Conservation (phyloP, 2,888 invertebrate species). For the Empis stercorea region DNA sequence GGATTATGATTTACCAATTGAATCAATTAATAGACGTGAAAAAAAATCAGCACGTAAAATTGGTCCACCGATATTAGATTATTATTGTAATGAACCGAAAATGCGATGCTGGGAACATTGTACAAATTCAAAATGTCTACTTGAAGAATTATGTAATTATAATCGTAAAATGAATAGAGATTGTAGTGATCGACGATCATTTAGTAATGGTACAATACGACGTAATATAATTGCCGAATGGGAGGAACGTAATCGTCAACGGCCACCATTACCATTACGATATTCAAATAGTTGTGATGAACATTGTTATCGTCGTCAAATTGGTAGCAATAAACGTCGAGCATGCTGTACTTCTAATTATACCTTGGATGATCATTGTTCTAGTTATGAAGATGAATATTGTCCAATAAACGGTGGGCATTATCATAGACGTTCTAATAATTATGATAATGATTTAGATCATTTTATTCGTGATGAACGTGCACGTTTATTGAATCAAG, state of each 20-base stretch:
- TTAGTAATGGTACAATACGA: constrained; percentile 21
- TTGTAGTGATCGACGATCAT: not conserved
- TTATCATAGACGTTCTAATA: not conserved
- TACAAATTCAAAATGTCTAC: constrained; percentile 31
- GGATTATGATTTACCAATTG: constrained; percentile 29
- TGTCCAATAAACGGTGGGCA: not conserved
- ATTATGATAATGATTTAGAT: constrained; percentile 30
- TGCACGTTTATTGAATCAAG: constrained; percentile 29
- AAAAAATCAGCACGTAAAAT: constrained; percentile 29
- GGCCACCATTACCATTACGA: constrained; percentile 9
- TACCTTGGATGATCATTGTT: constrained; percentile 1
- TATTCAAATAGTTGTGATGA: constrained; percentile 20
- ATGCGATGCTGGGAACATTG: constrained; percentile 28
- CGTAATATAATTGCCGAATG: constrained; percentile 29
- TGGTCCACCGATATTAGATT: constrained; percentile 21
- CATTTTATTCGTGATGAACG: constrained; percentile 33
- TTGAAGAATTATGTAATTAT: constrained; percentile 28
- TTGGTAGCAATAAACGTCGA: constrained; percentile 11
- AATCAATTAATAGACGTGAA: constrained; percentile 24
- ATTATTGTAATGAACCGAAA: constrained; percentile 23
- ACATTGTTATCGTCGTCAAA: constrained; percentile 29
- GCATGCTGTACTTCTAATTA: constrained; percentile 8
- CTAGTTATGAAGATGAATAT: not conserved
- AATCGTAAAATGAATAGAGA: constrained; percentile 9
- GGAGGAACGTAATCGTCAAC: constrained; percentile 25